Percentiles rank a stretch among this genome's conserved stretches.
phyloP scores from a whole-genome alignment of 2,888 invertebrate genomes.

The Aleiodes alternator region DNA sequence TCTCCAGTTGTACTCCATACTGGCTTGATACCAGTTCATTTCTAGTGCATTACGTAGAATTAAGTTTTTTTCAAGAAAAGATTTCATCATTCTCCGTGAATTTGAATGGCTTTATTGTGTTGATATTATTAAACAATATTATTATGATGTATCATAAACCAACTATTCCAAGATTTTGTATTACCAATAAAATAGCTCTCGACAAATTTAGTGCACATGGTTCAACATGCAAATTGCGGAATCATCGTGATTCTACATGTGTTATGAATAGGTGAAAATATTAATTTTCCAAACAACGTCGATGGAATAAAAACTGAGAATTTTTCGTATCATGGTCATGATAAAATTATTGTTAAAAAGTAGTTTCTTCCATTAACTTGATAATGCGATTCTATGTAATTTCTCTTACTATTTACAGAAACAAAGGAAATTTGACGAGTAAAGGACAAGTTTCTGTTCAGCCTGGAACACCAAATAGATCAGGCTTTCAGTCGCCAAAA shows the following conservation, averaged over 20 bases:
- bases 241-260: neutral
- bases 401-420: conserved; percentile 60
- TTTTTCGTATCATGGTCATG: neutral
- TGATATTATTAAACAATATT: neutral
- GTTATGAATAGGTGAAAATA: conserved; percentile 6
- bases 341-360: too few species aligned
- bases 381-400: neutral
- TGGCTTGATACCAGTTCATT: conserved; percentile 14
- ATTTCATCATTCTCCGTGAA: neutral
- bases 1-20: conserved; percentile 29
- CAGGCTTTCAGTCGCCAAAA: conserved; percentile 73
- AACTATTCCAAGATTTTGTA: conserved; percentile 73
- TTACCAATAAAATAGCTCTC: conserved; percentile 72
- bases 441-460: conserved; percentile 72
- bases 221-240: conserved; percentile 10
- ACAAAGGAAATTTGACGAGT: conserved; percentile 69
- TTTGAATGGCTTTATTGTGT: neutral
- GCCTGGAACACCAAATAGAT: conserved; percentile 68
- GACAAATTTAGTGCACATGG: conserved; percentile 62
- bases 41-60: conserved; percentile 14
- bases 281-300: neutral
- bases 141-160: conserved; percentile 74
- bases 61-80: neutral
- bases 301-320: neutral
- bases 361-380: neutral